phyloP scores from a whole-genome alignment of 64 coral and sea anemone genomes.

The Montipora cactus region DNA sequence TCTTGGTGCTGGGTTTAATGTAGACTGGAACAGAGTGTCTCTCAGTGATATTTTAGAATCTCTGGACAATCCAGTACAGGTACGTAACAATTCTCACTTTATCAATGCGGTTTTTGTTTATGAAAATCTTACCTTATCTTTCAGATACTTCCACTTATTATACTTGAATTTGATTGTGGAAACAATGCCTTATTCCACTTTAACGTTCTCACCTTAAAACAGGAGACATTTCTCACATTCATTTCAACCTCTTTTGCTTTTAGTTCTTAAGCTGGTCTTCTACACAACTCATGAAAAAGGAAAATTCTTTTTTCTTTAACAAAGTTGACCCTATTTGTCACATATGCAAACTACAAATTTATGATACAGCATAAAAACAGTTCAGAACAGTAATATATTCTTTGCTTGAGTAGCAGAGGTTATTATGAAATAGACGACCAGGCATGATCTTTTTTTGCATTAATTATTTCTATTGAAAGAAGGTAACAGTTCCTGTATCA shows the following conservation, averaged over 20 bases:
- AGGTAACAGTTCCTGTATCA: conserved; percentile 36
- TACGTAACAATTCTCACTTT: neutral
- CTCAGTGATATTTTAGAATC: conserved; percentile 75
- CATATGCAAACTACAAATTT: neutral
- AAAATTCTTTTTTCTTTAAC: neutral
- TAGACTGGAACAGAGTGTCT: conserved; percentile 85
- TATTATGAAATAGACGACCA: conserved; percentile 44
- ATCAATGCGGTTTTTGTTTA: neutral
- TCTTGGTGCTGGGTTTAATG: conserved; percentile 97
- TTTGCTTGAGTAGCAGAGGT: neutral
- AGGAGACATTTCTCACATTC: too few relatives aligned
- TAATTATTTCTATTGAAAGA: conserved; percentile 22
- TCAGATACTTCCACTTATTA: too few relatives aligned
- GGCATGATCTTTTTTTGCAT: conserved; percentile 44
- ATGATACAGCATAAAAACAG: neutral
- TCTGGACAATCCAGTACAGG: conserved; percentile 21
- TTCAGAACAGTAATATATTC: neutral
- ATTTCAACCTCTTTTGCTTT: too few relatives aligned
- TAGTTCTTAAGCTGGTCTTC: too few relatives aligned
- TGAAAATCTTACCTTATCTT: neutral
- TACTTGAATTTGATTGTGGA: too few relatives aligned
- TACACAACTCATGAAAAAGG: neutral
- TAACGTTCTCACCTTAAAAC: too few relatives aligned
- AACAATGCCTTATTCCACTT: too few relatives aligned
- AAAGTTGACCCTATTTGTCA: neutral